A percentile compares a stretch with the other conserved stretches of the same genome.
phyloP scores from a whole-genome alignment of 2,797 vertebrate species.

The Cryptoblepharus egeriae region DNA sequence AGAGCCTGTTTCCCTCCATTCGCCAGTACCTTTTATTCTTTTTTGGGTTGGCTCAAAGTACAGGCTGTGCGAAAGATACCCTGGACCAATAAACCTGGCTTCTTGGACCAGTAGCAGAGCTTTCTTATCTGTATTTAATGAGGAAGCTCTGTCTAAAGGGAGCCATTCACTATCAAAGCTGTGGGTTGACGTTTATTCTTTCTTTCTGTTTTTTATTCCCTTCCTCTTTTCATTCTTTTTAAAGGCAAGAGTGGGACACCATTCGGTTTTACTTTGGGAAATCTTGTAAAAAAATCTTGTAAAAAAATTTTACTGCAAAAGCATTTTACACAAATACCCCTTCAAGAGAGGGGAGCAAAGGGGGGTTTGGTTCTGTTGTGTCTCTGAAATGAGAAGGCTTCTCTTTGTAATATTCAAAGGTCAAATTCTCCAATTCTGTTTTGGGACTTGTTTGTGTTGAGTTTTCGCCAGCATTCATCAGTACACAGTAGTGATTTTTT shows the following conservation, averaged over 20 bases:
- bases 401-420: constrained; percentile 61
- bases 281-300: constrained; percentile 53
- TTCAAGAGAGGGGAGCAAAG: constrained; percentile 33
- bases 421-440: constrained; percentile 58
- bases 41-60: constrained; percentile 11
- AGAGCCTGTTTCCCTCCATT: constrained; percentile 16
- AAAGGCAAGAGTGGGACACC: constrained; percentile 35
- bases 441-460: constrained; percentile 71
- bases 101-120: constrained; percentile 25
- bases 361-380: constrained; percentile 19
- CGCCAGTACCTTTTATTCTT: constrained; percentile 28
- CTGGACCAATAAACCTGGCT: constrained; percentile 47
- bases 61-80: constrained; percentile 5
- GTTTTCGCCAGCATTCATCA: constrained; percentile 72
- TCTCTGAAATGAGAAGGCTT: constrained; percentile 41
- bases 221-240: constrained; percentile 18
- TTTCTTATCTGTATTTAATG: constrained; percentile 47
- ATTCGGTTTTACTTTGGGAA: constrained; percentile 48
- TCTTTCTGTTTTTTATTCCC: neutral
- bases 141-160: constrained; percentile 46
- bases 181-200: neutral
- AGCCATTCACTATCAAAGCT: constrained; percentile 38
- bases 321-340: constrained; percentile 8
- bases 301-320: constrained; percentile 55
- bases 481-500: constrained; percentile 65